Conservation (phyloP, 2,113 vertebrate genomes). For the Takifugu flavidus region DNA sequence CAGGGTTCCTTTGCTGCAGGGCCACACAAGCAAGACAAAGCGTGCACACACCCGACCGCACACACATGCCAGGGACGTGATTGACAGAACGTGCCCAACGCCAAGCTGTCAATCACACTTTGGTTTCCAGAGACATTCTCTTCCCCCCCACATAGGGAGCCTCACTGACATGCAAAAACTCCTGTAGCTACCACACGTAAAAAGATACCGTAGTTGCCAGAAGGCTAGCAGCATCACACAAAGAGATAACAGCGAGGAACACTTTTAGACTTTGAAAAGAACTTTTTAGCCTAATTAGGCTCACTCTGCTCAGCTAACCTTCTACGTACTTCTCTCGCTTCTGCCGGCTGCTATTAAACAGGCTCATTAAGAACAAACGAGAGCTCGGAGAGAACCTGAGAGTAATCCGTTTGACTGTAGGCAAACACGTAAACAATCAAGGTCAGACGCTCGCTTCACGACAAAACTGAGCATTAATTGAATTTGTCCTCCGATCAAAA, state of each 20-base stretch:
- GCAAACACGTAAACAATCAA: conserved; percentile 22
- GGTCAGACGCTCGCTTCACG: neutral
- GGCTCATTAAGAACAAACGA: conserved; percentile 39
- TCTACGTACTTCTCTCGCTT: conserved; percentile 17
- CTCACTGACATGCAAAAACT: conserved; percentile 8
- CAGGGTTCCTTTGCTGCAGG: conserved; percentile 32
- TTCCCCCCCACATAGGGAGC: conserved; percentile 9
- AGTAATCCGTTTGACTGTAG: conserved; percentile 27
- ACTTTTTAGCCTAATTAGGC: conserved; percentile 48
- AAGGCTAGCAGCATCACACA: conserved; percentile 21
- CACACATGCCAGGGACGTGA: conserved; percentile 27
- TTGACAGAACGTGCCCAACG: conserved; percentile 50
- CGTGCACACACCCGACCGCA: conserved; percentile 2
- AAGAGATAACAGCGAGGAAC: conserved; percentile 8
- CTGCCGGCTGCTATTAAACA: conserved; percentile 28
- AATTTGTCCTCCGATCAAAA: no score
- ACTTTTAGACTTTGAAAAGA: conserved; percentile 8
- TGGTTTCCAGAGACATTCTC: conserved; percentile 14
- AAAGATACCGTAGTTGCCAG: conserved; percentile 33
- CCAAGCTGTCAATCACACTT: conserved; percentile 61
- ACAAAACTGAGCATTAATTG: no score
- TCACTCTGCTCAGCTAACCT: conserved; percentile 32
- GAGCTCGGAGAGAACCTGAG: conserved; percentile 28
- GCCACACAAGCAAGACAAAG: conserved; percentile 8
- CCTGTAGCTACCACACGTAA: conserved; percentile 25